Evolutionary conservation across 2,797 vertebrate genomes (phyloP), one percentile per base, ranked within the genome.

Genomic region (Ataeniobius toweri): DNA sequence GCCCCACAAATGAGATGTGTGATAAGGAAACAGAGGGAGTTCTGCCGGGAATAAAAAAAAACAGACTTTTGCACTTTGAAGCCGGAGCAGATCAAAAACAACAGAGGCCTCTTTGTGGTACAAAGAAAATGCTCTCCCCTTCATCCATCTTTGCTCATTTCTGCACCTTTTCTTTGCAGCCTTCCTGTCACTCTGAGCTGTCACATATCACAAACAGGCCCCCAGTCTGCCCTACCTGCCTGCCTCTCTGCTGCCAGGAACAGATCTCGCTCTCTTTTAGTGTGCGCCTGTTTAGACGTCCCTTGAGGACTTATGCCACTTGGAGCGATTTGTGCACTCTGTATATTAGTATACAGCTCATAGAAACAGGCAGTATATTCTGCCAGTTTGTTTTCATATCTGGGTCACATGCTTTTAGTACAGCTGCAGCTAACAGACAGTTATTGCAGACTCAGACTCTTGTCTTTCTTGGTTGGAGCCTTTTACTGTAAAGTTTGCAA

Each of bases 21-120:
- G 94, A 93, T 93, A 93, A 91, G 91, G 89, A 87, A 86, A 88
- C 89, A 89, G 82, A 88, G 81, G 86, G 86, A 91, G 84, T 88
- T 92, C 88, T 92, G 89, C 87, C 61, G 76, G 91, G 88, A 92
- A 92, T 85, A 85, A 92, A 82, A 86, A 88, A 89, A 91, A 91
- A 92, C 80, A 88, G 90, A 92, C 88, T 91, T 93, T 82, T 89
- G 77, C 89, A 87, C 94, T 95, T 95, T 95, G 92, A 95, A 94
- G 93, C 89, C 83, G 31, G 56, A 81, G 89, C 85, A 85, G 90
- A 94, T 94, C 89, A 94, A 94, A 94, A 87, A 93, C 91, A 92
- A 91, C 88, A 93, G 81, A 93, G 87, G 78, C 80, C 80, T 85
- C 92, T 93, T 93, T 92, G 89, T 92, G 90, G 86, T 93, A 95